Evolutionary conservation across 2,888 invertebrate genomes (phyloP).

Genomic region (Liodrosophila aerea): DNA sequence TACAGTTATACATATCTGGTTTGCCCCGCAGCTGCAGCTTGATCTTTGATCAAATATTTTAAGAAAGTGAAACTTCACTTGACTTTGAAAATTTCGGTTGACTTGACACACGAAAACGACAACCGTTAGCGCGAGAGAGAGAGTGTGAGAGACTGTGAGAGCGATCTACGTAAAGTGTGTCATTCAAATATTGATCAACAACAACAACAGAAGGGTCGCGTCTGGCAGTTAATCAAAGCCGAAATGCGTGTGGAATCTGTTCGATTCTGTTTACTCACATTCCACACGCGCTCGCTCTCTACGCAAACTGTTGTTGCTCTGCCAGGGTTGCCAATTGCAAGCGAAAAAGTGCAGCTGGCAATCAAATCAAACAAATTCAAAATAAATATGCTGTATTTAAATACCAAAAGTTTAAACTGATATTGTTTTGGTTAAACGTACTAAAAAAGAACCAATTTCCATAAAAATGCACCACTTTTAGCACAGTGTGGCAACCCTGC

Average conservation of each 20-base stretch:
- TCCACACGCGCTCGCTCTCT: conserved; percentile 16
- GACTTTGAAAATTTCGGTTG: conserved; percentile 39
- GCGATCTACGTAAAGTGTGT: conserved; percentile 43
- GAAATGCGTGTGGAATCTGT: neutral
- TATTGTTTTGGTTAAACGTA: too few species aligned
- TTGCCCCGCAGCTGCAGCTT: too few species aligned
- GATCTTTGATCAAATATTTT: conserved; percentile 19
- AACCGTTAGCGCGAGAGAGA: conserved; percentile 32
- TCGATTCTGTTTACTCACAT: conserved; percentile 33
- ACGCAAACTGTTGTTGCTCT: neutral
- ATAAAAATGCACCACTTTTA: too few species aligned
- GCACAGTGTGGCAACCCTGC: too few species aligned
- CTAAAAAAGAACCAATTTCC: too few species aligned
- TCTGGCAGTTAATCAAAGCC: neutral
- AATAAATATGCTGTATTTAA: too few species aligned
- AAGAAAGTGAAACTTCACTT: conserved; percentile 51
- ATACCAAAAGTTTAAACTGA: too few species aligned
- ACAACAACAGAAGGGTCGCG: neutral
- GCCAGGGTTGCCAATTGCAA: too few species aligned
- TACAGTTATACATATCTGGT: conserved; percentile 14
- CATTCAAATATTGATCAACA: conserved; percentile 59
- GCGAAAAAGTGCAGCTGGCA: too few species aligned
- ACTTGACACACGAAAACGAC: conserved; percentile 11
- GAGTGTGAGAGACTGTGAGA: conserved; percentile 6
- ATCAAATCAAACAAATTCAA: too few species aligned